Evolutionary conservation across 1,140 invertebrate genomes (phyloP), one percentile per base, ranked within the genome.

Genomic region (Drosophila tsacasi): DNA sequence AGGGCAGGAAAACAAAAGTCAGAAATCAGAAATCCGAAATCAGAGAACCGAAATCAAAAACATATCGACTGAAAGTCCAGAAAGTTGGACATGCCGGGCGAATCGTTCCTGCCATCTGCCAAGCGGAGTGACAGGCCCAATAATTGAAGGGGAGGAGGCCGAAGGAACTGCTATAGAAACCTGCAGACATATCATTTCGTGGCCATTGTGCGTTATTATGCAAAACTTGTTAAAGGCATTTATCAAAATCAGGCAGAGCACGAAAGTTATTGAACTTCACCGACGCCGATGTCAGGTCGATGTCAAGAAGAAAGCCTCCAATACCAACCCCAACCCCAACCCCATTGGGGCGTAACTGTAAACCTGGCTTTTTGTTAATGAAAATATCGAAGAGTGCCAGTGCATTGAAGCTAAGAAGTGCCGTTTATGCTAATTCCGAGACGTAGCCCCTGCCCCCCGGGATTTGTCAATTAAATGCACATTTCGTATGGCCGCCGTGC

Each of bases 401-500:
- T 79, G 47, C 49, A 27, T 72, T 49, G 64, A 37, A 76, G 68
- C 44, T 79, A 63, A 75, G 55, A 78, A 79, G 40, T 76, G 76
- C 69, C 76, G 81, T 62, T 83, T 86, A 86, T 86, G 83, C 65
- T 83, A 87, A 86, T 86, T 79, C 52, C 2, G 37, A 47, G 54
- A 57, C 65, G 64, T 4, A n/a, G 6, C 15, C 21, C 21, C 23
- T 7, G 25, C 13, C 21, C 64, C 55, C 49, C 7, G 65, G 65
- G 58, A 69, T 47, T 69, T 73, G 66, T 89, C 84, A 89, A 89
- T 89, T 89, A 89, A 89, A 90, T 89, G 85, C 58, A 89, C 84
- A 89, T 89, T 89, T 84, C 62, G 84, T 89, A 89, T 90, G 85
- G 84, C 84, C 85, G 85, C 84, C 84, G 58, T 89, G 85, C 83